Percentiles rank a stretch among this genome's conserved stretches.
These are phyloP conservation scores for Empis stercorea DNA, from an alignment of 2,888 invertebrate species.

Conservation along the genomic window DNA sequence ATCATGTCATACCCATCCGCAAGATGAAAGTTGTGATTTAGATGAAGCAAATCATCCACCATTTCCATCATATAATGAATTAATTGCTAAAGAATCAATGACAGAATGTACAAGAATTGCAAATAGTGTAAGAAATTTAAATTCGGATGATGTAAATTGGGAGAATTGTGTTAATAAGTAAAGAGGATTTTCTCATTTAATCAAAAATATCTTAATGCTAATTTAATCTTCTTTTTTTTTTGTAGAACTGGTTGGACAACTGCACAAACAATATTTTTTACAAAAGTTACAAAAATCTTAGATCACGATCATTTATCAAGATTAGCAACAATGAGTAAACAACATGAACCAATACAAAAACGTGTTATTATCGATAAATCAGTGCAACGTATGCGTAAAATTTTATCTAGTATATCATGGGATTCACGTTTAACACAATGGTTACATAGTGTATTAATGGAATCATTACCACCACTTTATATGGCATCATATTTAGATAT, in stretches of 20 bases:
- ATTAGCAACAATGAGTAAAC: slow-evolving; percentile 43
- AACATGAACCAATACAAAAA: slow-evolving; percentile 55
- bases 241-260: slow-evolving; percentile 47
- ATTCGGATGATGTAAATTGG: slow-evolving; percentile 48
- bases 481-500: slow-evolving; percentile 64
- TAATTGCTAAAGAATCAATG: slow-evolving; percentile 50
- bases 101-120: slow-evolving; percentile 57
- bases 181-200: background rate
- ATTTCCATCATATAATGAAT: slow-evolving; percentile 44
- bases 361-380: slow-evolving; percentile 59
- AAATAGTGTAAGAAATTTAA: slow-evolving; percentile 43
- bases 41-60: slow-evolving; percentile 33
- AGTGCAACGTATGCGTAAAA: slow-evolving; percentile 49
- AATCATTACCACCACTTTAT: slow-evolving; percentile 50
- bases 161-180: slow-evolving; percentile 53
- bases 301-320: slow-evolving; percentile 52
- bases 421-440: slow-evolving; percentile 60
- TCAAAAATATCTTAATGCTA: no score
- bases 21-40: slow-evolving; percentile 37
- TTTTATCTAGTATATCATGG: slow-evolving; percentile 60
- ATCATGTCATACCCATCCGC: slow-evolving; percentile 31
- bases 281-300: slow-evolving; percentile 49
- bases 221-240: slow-evolving; percentile 12
- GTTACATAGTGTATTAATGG: slow-evolving; percentile 60
- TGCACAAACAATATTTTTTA: slow-evolving; percentile 51